Evolutionary conservation across 2,888 invertebrate genomes (phyloP), one percentile per base, ranked within the genome.

Genomic region (Onthophagus sagittarius): DNA sequence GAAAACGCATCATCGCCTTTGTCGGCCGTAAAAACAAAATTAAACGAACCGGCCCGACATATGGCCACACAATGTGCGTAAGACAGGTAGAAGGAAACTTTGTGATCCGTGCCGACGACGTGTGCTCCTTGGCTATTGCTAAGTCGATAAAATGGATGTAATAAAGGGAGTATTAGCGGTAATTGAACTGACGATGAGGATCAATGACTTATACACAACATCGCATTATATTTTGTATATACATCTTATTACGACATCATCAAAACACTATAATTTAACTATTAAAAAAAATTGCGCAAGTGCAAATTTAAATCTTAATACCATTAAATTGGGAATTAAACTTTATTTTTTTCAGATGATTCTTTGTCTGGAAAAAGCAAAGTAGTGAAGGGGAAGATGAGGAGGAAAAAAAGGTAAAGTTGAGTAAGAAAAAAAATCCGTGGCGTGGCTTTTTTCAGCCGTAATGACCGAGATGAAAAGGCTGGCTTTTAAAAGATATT

Each of bases 21-120:
- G 64, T 64, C 15, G 64, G 15, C 64, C 64, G 23, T 63, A 74
- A 75, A 75, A 73, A 75, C 70, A 69, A 71, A 75, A 75, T 75
- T 75, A 75, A 64, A 63, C 72, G 75, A 74, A 74, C 71, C 76
- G 71, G 70, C 74, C 23, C 72, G 73, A 76, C 74, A 76, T 72
- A 73, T 76, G 74, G 74, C 72, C 75, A 72, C 76, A 76, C 76
- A 73, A 75, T 73, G 72, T 75, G 76, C 76, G 74, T 76, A 76
- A 76, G 71, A 71, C 76, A 75, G 76, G 75, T 76, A 76, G 76
- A 53, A 23, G 39, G 39, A 53, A 23, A 64, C 67, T 70, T 14
- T 64, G 64, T 64, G 64, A 64, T 64, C 64, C 64, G 64, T 64
- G 64, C 64, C 64, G 64, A 11, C 23, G 64, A 9, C 39, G 39